phyloP scores from a whole-genome alignment of 2,797 vertebrate genomes.

The Onychomys leucogaster region DNA sequence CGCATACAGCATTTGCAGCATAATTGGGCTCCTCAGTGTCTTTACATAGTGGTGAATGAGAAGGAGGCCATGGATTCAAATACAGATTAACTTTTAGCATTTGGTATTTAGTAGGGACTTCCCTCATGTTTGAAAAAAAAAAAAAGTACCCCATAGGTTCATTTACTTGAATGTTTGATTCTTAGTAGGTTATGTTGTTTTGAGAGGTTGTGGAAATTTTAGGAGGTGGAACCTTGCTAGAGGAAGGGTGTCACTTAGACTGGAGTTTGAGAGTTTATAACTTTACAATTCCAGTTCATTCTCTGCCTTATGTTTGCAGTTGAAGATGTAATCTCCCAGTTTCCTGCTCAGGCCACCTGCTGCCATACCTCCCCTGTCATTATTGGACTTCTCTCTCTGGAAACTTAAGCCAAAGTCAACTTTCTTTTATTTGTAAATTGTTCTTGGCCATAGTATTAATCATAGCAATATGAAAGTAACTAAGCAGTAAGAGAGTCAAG shows the following conservation, averaged over 20 bases:
- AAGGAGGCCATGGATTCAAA: not conserved
- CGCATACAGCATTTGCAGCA: not conserved
- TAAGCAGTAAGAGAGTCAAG: not conserved
- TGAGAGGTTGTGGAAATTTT: not conserved
- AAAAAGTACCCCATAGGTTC: not conserved
- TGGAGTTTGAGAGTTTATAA: not conserved
- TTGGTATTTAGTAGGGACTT: not conserved
- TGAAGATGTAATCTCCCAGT: not conserved
- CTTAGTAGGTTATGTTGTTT: not conserved
- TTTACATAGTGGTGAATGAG: not conserved
- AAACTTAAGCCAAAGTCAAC: not conserved
- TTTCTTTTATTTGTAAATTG: not conserved
- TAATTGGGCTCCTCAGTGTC: not conserved
- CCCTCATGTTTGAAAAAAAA: not conserved
- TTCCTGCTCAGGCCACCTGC: not conserved
- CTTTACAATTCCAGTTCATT: not conserved
- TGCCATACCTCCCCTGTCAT: not conserved
- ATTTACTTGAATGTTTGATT: not conserved
- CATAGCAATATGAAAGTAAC: not conserved
- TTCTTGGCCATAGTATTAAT: not conserved
- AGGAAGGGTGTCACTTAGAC: not conserved
- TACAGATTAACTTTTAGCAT: not conserved
- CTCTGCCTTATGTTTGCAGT: not conserved
- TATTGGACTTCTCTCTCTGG: not conserved
- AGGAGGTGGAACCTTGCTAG: not conserved